Evolutionary conservation across 2,888 invertebrate genomes (phyloP).

Genomic region (Drosophila emarginata): DNA sequence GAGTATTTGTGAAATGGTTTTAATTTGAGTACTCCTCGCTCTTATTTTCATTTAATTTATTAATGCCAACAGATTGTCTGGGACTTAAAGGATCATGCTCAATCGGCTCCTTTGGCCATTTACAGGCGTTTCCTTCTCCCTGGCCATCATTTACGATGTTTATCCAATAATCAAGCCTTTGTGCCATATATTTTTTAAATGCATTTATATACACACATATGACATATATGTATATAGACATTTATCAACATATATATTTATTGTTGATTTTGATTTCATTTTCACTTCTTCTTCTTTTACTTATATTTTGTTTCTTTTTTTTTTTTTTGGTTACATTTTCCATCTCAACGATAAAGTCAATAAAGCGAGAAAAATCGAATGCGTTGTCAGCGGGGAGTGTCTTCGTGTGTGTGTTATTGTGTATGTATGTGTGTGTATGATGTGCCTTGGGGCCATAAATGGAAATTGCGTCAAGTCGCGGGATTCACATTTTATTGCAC

Average conservation of each 20-base stretch:
- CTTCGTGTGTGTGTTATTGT: not conserved
- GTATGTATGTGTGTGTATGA: conserved; percentile 9
- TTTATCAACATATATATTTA: conserved; percentile 37
- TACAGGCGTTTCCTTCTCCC: not conserved
- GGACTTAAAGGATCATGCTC: not conserved
- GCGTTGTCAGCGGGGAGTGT: conserved; percentile 46
- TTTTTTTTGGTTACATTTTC: conserved; percentile 10
- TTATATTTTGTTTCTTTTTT: conserved; percentile 16
- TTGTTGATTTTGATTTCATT: conserved; percentile 30
- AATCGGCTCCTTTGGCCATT: conserved; percentile 12
- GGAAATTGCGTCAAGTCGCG: conserved; percentile 53
- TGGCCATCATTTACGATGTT: conserved; percentile 33
- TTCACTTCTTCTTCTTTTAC: not conserved
- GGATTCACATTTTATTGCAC: conserved; percentile 57
- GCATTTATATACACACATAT: conserved; percentile 9
- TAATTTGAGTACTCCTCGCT: not conserved
- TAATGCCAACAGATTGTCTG: conserved; percentile 2
- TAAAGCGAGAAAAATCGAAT: conserved; percentile 63
- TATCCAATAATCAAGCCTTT: conserved; percentile 46
- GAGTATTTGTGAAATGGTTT: not conserved
- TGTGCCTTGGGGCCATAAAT: conserved; percentile 52
- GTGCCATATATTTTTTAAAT: not conserved
- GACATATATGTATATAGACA: not conserved
- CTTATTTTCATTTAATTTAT: conserved; percentile 24
- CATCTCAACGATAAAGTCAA: conserved; percentile 65